A percentile compares a stretch with the other conserved stretches of the same genome.
Conservation (phyloP, 2,113 vertebrate genomes). For the Chamaea fasciata region DNA sequence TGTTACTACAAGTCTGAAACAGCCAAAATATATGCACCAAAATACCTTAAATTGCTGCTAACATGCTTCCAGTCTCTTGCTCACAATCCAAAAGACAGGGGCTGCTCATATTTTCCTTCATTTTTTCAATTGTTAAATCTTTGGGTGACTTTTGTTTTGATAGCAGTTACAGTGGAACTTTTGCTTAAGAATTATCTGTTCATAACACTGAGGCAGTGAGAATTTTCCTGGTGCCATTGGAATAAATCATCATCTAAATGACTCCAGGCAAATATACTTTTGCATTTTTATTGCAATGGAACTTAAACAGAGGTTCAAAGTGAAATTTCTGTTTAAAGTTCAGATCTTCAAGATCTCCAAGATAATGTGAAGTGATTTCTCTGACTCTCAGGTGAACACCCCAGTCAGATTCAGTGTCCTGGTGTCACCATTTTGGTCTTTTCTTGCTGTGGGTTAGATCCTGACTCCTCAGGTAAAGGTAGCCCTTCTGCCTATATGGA, state of each 20-base stretch:
- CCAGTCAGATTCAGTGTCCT: background rate
- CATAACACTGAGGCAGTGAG: background rate
- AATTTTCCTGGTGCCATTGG: background rate
- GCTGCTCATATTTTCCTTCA: background rate
- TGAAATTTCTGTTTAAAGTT: background rate
- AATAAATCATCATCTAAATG: background rate
- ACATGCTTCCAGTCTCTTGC: background rate
- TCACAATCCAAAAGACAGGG: background rate
- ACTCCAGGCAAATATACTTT: background rate
- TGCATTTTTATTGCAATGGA: background rate
- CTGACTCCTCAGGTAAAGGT: background rate
- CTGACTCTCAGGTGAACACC: background rate
- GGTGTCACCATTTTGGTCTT: background rate
- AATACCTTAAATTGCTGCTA: background rate
- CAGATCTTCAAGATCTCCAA: background rate
- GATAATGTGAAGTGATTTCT: background rate
- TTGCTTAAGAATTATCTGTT: background rate
- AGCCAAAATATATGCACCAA: background rate
- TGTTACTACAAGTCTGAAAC: background rate
- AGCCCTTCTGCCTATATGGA: background rate
- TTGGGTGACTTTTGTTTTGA: background rate
- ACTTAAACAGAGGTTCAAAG: background rate
- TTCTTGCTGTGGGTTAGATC: background rate
- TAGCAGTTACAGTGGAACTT: background rate
- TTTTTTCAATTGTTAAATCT: background rate